Conservation (phyloP, 2,113 vertebrate genomes). For the Pituophis catenifer region DNA sequence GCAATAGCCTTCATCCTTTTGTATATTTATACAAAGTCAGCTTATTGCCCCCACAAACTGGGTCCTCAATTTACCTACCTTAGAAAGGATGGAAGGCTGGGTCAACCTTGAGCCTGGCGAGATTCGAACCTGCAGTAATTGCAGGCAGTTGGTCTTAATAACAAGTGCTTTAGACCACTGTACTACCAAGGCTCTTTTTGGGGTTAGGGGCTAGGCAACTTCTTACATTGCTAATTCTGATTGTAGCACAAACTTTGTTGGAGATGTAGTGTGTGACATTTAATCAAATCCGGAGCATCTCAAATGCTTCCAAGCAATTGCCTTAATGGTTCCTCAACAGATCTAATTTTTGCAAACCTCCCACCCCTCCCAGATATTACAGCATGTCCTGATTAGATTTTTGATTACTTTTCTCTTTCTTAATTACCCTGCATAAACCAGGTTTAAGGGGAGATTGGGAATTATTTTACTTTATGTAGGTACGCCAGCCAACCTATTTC, state of each 20-base stretch:
- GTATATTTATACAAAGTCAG: too few relatives aligned
- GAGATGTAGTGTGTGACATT: background rate
- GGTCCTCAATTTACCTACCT: too few relatives aligned
- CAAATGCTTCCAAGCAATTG: background rate
- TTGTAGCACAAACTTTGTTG: background rate
- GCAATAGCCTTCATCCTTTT: too few relatives aligned
- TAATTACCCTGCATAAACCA: slow-evolving; percentile 37
- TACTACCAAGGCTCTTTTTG: too few relatives aligned
- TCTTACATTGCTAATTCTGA: background rate
- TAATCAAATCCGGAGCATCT: background rate
- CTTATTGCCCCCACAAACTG: too few relatives aligned
- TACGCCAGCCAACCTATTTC: background rate
- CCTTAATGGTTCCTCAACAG: background rate
- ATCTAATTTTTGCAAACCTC: slow-evolving; percentile 15
- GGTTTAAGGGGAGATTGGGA: background rate
- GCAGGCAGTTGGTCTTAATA: too few relatives aligned
- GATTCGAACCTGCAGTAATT: too few relatives aligned
- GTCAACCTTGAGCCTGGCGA: too few relatives aligned
- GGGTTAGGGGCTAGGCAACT: too few relatives aligned
- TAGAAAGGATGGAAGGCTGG: too few relatives aligned
- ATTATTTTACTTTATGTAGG: background rate
- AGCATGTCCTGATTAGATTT: slow-evolving; percentile 46
- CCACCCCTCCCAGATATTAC: slow-evolving; percentile 9
- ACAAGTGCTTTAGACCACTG: too few relatives aligned
- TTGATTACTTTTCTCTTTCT: slow-evolving; percentile 38